phyloP scores from a whole-genome alignment of 1,140 invertebrate species.

The Leptonema lineaticorne region DNA sequence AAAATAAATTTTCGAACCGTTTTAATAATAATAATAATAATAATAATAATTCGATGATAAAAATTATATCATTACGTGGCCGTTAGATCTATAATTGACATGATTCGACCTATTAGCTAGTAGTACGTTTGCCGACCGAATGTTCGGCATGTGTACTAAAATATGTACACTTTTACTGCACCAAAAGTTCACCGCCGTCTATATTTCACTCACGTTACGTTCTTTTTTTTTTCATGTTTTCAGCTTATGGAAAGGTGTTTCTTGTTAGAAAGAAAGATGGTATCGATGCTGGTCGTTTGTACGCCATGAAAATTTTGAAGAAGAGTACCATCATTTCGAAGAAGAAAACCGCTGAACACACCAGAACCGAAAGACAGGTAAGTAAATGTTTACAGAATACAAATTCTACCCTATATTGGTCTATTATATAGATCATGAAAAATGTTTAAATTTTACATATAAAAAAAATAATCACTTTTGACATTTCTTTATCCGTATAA shows the following conservation, averaged over 20 bases:
- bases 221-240: conserved; percentile 50
- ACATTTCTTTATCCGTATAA: too few relatives aligned
- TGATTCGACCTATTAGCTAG: neutral
- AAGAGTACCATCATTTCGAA: conserved; percentile 89
- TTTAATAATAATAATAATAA: neutral
- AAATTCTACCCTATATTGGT: too few relatives aligned
- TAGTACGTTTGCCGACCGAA: too few relatives aligned
- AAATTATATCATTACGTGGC: neutral
- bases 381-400: too few relatives aligned
- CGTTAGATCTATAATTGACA: neutral
- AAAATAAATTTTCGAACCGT: too few relatives aligned
- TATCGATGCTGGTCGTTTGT: conserved; percentile 77
- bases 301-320: conserved; percentile 94
- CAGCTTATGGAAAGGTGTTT: conserved; percentile 94
- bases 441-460: too few relatives aligned
- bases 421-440: too few relatives aligned
- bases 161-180: neutral
- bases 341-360: conserved; percentile 92
- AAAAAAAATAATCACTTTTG: too few relatives aligned
- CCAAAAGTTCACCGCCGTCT: neutral
- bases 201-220: neutral
- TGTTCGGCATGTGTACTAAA: neutral
- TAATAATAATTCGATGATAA: neutral
- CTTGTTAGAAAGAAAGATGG: conserved; percentile 82
- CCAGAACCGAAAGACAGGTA: conserved; percentile 82